phyloP scores from a whole-genome alignment of 2,888 invertebrate species.

The Laothoe populi region DNA sequence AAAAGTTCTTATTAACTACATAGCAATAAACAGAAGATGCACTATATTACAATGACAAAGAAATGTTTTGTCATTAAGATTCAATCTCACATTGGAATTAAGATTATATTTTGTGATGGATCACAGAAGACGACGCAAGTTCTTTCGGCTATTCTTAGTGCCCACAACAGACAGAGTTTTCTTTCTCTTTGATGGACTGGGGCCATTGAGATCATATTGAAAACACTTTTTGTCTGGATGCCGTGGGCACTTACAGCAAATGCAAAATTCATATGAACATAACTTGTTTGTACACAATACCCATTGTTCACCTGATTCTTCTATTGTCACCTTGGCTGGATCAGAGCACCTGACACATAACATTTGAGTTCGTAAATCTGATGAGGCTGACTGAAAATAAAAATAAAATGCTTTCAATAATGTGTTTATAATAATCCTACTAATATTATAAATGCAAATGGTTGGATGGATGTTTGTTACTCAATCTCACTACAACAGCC shows the following conservation, averaged over 20 bases:
- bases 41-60: slow-evolving; percentile 7
- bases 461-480: no score
- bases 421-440: no score
- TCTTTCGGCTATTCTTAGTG: slow-evolving; percentile 73
- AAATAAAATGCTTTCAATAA: no score
- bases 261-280: slow-evolving; percentile 82
- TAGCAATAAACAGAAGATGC: not conserved
- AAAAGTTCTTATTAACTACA: not conserved
- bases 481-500: no score
- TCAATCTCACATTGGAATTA: not conserved
- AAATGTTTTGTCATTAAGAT: not conserved
- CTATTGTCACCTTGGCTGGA: slow-evolving; percentile 76
- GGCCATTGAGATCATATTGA: slow-evolving; percentile 73
- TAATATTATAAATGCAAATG: no score
- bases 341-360: slow-evolving; percentile 71
- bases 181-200: slow-evolving; percentile 80
- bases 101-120: slow-evolving; percentile 40
- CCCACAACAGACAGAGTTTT: slow-evolving; percentile 66
- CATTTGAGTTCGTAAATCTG: slow-evolving; percentile 66
- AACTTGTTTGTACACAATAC: slow-evolving; percentile 78
- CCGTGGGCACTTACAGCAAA: slow-evolving; percentile 71
- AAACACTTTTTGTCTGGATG: slow-evolving; percentile 73
- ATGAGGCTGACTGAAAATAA: slow-evolving; percentile 68
- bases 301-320: slow-evolving; percentile 78
- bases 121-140: slow-evolving; percentile 72